A percentile compares a stretch with the other conserved stretches of the same genome.
Evolutionary conservation across 2,113 vertebrate genomes (phyloP).

Genomic region (Canis aureus): DNA sequence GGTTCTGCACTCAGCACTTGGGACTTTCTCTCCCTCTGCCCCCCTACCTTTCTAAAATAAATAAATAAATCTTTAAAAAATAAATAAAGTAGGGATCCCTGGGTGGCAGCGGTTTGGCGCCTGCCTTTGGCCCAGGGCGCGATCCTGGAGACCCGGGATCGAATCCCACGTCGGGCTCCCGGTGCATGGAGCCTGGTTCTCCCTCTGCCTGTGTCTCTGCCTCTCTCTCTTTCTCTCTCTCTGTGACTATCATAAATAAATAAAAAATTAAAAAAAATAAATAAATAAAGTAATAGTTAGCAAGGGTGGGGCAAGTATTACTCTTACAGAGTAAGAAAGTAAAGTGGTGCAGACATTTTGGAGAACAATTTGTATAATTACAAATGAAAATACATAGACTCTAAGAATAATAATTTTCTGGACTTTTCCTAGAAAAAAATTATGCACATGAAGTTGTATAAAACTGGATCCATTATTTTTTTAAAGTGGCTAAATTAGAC

Average conservation of each 20-base stretch:
- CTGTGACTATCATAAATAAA: neutral
- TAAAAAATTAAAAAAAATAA: neutral
- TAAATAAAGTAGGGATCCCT: neutral
- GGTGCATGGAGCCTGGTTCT: too few relatives aligned
- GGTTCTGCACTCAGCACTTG: neutral
- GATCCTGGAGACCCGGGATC: too few relatives aligned
- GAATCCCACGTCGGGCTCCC: too few relatives aligned
- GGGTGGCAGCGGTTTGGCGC: too few relatives aligned
- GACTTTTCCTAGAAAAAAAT: neutral
- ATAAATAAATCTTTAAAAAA: neutral
- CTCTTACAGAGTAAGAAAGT: neutral
- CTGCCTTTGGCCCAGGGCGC: too few relatives aligned
- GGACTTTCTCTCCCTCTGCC: neutral
- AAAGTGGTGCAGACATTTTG: neutral
- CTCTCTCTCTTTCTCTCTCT: too few relatives aligned
- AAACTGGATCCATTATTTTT: neutral
- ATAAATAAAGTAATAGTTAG: neutral
- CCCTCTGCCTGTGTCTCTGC: too few relatives aligned
- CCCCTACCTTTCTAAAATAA: neutral
- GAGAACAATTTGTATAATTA: neutral
- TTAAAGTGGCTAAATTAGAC: neutral
- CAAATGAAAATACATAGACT: neutral
- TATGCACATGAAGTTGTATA: too few relatives aligned
- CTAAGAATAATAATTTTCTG: neutral
- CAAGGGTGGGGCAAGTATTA: neutral